These are phyloP conservation scores for Chunga burmeisteri DNA, from an alignment of 2,113 vertebrate species.

Conservation along the genomic window DNA sequence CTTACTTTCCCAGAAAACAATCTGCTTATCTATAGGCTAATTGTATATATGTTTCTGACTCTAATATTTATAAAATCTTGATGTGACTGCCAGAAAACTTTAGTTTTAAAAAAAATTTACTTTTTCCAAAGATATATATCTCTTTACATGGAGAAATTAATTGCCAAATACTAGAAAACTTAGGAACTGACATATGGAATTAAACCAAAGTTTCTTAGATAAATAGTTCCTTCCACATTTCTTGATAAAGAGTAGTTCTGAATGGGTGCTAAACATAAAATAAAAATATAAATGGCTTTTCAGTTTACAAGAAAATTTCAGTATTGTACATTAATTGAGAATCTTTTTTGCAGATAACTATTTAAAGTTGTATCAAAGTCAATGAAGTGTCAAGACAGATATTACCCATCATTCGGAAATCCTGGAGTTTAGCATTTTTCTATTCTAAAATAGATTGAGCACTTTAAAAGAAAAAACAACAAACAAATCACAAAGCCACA, in stretches of 20 bases:
- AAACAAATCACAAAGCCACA: background rate
- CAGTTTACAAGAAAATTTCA: background rate
- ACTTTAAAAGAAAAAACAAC: background rate
- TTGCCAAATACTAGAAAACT: background rate
- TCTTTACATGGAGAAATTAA: background rate
- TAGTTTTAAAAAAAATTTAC: rapidly evolving
- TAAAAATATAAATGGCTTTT: background rate
- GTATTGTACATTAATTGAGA: background rate
- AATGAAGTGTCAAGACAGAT: background rate
- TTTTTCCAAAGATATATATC: background rate
- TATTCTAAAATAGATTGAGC: background rate
- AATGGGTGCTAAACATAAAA: background rate
- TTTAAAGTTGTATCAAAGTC: background rate
- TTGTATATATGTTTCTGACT: background rate
- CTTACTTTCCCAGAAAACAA: background rate
- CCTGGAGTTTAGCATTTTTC: background rate
- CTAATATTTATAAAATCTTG: background rate
- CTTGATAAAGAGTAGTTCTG: background rate
- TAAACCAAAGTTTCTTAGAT: background rate
- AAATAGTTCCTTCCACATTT: background rate
- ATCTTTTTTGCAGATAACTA: background rate
- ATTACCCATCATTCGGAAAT: background rate
- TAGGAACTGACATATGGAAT: background rate
- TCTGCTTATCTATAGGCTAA: background rate
- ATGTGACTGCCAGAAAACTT: background rate